These are phyloP conservation scores for Halisarca cf. caerulea DNA, from an alignment of 37 sponge, comb jelly and placozoan species.

Conservation along the genomic window DNA sequence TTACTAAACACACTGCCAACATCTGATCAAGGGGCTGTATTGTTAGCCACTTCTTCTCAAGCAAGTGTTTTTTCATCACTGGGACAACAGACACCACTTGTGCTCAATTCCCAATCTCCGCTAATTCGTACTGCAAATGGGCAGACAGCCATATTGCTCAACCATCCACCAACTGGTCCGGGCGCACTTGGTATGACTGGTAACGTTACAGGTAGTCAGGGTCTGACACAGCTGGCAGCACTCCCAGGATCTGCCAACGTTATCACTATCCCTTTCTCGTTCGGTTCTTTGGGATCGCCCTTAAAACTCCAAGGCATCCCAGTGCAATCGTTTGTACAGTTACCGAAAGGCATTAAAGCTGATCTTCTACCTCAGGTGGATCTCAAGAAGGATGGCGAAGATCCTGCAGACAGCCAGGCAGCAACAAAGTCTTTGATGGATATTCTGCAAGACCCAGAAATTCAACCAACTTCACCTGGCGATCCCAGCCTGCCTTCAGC, in stretches of 20 bases:
- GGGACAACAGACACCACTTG: not conserved
- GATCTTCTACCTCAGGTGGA: not conserved
- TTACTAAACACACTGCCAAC: no score
- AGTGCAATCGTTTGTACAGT: not conserved
- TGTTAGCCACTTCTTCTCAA: not conserved
- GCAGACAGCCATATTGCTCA: constrained; percentile 29
- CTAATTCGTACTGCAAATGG: constrained; percentile 25
- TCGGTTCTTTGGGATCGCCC: not conserved
- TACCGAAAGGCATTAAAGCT: not conserved
- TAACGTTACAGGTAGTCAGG: not conserved
- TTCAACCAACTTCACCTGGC: not conserved
- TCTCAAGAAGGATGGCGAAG: not conserved
- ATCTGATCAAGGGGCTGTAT: not conserved
- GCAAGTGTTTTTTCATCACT: not conserved
- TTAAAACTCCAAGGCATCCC: not conserved
- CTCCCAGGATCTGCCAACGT: constrained; percentile 3
- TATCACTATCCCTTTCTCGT: constrained; percentile 1
- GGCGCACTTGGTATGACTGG: not conserved
- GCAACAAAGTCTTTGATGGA: constrained; percentile 7
- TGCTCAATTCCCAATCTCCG: not conserved
- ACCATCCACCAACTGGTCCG: not conserved
- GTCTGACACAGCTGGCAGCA: not conserved
- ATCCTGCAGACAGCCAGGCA: not conserved
- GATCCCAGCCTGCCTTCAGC: no score
- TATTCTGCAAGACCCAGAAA: not conserved